Evolutionary conservation across 1,140 invertebrate genomes (phyloP), one percentile per base, ranked within the genome.

Genomic region (Drosophila paulistorum): DNA sequence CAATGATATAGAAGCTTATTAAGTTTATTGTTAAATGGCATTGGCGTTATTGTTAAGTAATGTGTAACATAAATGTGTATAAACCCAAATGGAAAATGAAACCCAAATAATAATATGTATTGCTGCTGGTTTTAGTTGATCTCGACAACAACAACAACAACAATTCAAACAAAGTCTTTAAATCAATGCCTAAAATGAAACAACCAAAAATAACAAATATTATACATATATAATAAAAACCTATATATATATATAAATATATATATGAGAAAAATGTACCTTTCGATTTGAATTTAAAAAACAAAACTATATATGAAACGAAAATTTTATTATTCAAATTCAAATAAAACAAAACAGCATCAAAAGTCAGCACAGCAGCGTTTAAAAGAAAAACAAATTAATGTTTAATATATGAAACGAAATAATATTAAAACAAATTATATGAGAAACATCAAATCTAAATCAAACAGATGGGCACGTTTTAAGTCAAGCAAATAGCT

Each of bases 121-220:
- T 55, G 48, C 71, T 42, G 60, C 72, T 76, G 72, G 57, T 76
- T 66, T 74, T 48, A 69, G 54, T 54, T 71, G 76, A 26, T 17
- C 9, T 51, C 65, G 76, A 26, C 35, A 39, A 39, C 37, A 39
- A 39, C 37, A 39, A 39, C 9, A 10, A 39, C 11, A 41, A 63
- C 23, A 41, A 26, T 45, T 37, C 14, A 65, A 26, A n/a, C 13
- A 11, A 35, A 39, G 60, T 57, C 60, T 63, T 68, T 45, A 13
- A 69, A 73, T 61, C 69, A 54, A 72, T 71, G 60, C 48, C 45
- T 51, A 51, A 51, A 48, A 60, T 61, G 55, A 51, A 51, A 41
- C 55, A 57, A 51, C 41, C 20, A 63, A 26, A 42, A 30, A 30
- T 63, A 48, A 63, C 17, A 41, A 59, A 76, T 76, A 76, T 76